Evolutionary conservation across 2,888 invertebrate species (phyloP).

Genomic region (Limnephilus rhombicus): DNA sequence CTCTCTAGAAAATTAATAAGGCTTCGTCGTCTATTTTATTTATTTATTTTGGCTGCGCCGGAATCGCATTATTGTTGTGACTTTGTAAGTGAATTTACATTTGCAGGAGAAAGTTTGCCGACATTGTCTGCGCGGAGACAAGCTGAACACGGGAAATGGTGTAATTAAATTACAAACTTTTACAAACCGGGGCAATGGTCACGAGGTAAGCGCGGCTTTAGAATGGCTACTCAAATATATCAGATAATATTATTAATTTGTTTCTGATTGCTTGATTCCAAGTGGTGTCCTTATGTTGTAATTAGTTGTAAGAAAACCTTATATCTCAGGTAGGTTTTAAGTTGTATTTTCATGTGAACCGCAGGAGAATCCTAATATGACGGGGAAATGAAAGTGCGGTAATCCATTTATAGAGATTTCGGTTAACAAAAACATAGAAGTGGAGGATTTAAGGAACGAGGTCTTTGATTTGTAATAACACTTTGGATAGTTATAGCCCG

Average conservation of each 20-base stretch:
- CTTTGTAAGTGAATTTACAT: conserved; percentile 65
- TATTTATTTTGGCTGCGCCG: conserved; percentile 47
- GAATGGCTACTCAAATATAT: not conserved
- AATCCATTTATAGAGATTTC: too few species aligned
- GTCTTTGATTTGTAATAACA: too few species aligned
- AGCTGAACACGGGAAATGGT: conserved; percentile 50
- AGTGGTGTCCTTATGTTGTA: not conserved
- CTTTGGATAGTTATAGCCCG: too few species aligned
- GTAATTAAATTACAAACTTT: conserved; percentile 58
- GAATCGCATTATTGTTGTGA: conserved; percentile 64
- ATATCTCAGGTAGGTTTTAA: not conserved
- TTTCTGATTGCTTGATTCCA: not conserved
- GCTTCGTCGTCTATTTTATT: conserved; percentile 34
- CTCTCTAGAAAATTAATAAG: conserved; percentile 60
- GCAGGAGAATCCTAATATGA: too few species aligned
- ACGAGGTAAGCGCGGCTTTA: not conserved
- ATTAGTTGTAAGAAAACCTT: not conserved
- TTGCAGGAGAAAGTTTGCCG: conserved; percentile 60
- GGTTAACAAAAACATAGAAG: too few species aligned
- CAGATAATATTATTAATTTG: not conserved
- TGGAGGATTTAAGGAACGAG: too few species aligned
- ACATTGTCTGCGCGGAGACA: conserved; percentile 55
- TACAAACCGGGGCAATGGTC: not conserved
- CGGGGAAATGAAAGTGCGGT: too few species aligned
- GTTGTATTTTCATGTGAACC: not conserved